Evolutionary conservation across 2,113 vertebrate species (phyloP), one percentile per base, ranked within the genome.

Genomic region (Scatophagus argus): DNA sequence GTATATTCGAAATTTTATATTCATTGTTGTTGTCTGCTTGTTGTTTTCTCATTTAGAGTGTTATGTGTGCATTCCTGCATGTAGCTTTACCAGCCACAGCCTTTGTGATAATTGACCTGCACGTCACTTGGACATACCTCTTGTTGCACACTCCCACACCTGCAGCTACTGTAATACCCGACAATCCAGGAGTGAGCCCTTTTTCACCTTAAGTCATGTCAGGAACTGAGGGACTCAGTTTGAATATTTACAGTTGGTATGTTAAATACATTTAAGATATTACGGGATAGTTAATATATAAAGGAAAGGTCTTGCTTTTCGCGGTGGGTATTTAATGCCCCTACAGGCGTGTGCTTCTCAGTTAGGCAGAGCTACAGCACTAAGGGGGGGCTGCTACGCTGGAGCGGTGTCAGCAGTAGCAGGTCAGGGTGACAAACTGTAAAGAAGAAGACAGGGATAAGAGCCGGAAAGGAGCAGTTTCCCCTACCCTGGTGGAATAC

Each of bases 91-190:
- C 72, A 66, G 31, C 32, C 23, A 27, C 36, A 60, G 23, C 25
- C 32, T 27, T 13, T 17, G 0, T 1, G 29, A 32, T n/a, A n/a
- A 14, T 3, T 25, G 9, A 31, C 0, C 13, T 1, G 2, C 21
- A 23, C 27, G 13, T 23, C 34, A 62, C 11, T 2, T 8, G 12
- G 54, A 67, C 60, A 80, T 1, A 62, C 66, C 19, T 36, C 8
- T 16, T 5, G 3, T 9, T 51, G n/a, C n/a, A n/a, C n/a, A n/a
- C 23, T 5, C 3, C 21, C 16, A 38, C 51, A 59, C 11, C n/a
- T n/a, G 51, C 29, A 29, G 6, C 13, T 16, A 16, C 25, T 63
- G 3, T 19, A 0, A 31, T 1, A 11, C 12, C 6, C 9, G 1
- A 8, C 7, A 32, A 11, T 11, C 7, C 7, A 0, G 2, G 23